Evolutionary conservation across 2,888 invertebrate genomes (phyloP), one percentile per base, ranked within the genome.

Genomic region (Hypselothyrea guttata): DNA sequence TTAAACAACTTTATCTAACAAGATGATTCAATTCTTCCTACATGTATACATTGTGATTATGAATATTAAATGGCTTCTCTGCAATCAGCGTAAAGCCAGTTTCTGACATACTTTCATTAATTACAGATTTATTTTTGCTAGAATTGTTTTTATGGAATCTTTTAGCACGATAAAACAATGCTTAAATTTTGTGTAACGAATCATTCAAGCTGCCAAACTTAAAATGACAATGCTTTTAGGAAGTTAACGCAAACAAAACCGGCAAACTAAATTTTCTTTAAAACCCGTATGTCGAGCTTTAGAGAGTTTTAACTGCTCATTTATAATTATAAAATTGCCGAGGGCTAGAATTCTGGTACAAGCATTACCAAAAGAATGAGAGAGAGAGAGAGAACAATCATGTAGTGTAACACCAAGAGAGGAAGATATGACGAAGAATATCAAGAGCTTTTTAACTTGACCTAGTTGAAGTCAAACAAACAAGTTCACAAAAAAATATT

Each of bases 281-380:
- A 44, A 34, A 41, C 27, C 7, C 16, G 12, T 18, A 22, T 22
- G 22, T 22, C 3, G 22, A 22, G 22, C 18, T 45, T 48, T 40
- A 15, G 42, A 18, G 16, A 56, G 15, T 9, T 42, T 4, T 28
- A 46, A 35, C 9, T 30, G 11, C 13, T 7, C 28, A 15, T 12
- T 27, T 28, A 12, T 9, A 41, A 28, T 41, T 27, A 41, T 41
- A 7, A 41, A 31, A 22, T 34, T 22, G 7, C n/a, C 7, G 4
- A 27, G 27, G 12, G 35, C 9, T 28, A 28, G 12, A n/a, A 4
- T 28, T 12, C 28, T 41, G 27, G 27, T 7, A 51, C 7, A 27
- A 1, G n/a, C n/a, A n/a, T n/a, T n/a, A 51, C 7, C 41, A 37
- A 8, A 16, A 44, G 13, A 45, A 12, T 13, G 7, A n/a, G n/a